Percentiles rank a stretch among this genome's conserved stretches.
These are phyloP conservation scores for Engystomops pustulosus DNA, from an alignment of 2,113 vertebrate genomes.

Conservation along the genomic window DNA sequence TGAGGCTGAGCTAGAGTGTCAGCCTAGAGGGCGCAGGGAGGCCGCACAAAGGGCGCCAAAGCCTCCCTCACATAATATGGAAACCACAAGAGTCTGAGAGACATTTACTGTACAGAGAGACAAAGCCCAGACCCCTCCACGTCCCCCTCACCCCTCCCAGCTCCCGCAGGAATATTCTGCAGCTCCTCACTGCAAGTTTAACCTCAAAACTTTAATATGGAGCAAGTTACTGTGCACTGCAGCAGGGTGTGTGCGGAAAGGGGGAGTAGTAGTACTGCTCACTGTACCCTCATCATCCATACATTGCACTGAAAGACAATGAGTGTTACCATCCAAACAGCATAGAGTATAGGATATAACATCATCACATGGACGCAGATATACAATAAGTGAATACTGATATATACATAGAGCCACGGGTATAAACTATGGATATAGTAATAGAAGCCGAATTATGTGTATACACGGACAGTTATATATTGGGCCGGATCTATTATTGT, in stretches of 20 bases:
- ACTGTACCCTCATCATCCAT: not conserved
- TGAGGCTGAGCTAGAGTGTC: conserved; percentile 72
- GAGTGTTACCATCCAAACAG: too few relatives aligned
- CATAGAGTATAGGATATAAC: too few relatives aligned
- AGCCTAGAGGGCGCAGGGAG: conserved; percentile 80
- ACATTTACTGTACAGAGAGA: conserved; percentile 26
- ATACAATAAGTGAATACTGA: too few relatives aligned
- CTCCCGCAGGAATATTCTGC: not conserved
- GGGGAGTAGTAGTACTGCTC: not conserved
- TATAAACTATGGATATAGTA: too few relatives aligned
- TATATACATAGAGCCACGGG: too few relatives aligned
- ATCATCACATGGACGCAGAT: too few relatives aligned
- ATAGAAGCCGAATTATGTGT: too few relatives aligned
- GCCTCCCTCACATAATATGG: conserved; percentile 76
- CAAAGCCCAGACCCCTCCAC: conserved; percentile 26
- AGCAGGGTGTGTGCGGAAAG: not conserved
- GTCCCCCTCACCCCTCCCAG: conserved; percentile 21
- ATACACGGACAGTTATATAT: too few relatives aligned
- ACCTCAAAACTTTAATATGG: conserved; percentile 12
- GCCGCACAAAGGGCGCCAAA: conserved; percentile 79
- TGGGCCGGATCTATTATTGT: too few relatives aligned
- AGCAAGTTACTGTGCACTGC: conserved; percentile 9
- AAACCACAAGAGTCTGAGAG: conserved; percentile 64
- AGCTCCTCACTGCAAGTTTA: conserved; percentile 18
- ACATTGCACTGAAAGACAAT: too few relatives aligned